A percentile compares a stretch with the other conserved stretches of the same genome.
Conservation (phyloP, 2,888 invertebrate genomes). For the Hetaerina titia region DNA sequence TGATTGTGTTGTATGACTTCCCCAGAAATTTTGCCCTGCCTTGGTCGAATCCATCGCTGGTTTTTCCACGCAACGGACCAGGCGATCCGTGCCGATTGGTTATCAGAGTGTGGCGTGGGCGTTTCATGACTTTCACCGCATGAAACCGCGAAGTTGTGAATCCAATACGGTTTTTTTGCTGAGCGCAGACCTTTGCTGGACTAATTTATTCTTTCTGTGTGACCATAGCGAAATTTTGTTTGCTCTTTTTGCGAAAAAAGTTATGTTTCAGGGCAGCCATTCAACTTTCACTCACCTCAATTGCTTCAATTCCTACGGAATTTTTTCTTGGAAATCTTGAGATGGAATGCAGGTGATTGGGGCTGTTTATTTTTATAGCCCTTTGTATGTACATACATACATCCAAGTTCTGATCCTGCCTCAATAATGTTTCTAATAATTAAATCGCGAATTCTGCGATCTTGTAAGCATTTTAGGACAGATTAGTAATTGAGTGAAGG, state of each 20-base stretch:
- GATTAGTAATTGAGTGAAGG: no score
- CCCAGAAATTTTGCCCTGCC: background rate
- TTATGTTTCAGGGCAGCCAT: no score
- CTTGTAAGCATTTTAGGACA: no score
- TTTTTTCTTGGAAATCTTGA: no score
- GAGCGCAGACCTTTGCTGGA: background rate
- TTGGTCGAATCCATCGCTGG: background rate
- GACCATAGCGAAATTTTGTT: no score
- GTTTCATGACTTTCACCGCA: background rate
- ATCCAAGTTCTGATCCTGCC: no score
- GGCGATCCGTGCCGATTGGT: background rate
- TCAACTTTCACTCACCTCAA: background rate
- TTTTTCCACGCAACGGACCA: background rate
- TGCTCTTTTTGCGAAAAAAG: no score
- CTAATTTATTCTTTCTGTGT: background rate
- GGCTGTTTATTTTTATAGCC: no score
- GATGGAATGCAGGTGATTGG: no score
- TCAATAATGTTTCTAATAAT: no score
- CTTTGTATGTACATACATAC: no score
- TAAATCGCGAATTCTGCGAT: no score
- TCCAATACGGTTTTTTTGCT: background rate
- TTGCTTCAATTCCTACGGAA: background rate
- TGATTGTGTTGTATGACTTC: background rate
- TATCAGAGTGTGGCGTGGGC: background rate
- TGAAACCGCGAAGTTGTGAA: background rate